Evolutionary conservation across 2,888 invertebrate genomes (phyloP).

Genomic region (Auanema sp.): DNA sequence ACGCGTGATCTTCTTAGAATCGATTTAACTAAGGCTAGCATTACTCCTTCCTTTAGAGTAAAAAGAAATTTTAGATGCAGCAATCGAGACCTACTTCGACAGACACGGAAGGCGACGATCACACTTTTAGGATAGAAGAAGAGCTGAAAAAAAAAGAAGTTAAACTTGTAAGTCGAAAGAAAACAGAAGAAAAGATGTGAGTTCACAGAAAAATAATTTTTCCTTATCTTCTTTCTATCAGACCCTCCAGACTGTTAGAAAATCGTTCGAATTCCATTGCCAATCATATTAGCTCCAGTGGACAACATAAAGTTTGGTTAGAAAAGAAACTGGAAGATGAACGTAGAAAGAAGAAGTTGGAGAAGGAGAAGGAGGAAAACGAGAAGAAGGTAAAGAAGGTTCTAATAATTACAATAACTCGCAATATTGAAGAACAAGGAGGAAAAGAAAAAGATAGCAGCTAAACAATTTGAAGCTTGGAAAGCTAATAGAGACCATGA

Average conservation of each 20-base stretch:
- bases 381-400: constrained; percentile 15
- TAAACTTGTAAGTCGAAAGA: too few relatives aligned
- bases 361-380: constrained; percentile 17
- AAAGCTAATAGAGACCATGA: constrained; percentile 23
- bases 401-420: not conserved
- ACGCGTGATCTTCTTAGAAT: not conserved
- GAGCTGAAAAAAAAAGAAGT: not conserved
- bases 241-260: too few relatives aligned
- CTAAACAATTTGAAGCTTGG: constrained; percentile 32
- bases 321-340: constrained; percentile 25
- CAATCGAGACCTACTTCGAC: not conserved
- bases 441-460: constrained; percentile 27
- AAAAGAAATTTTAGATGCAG: too few relatives aligned
- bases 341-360: constrained; percentile 14
- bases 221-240: not conserved
- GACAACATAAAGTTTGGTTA: constrained; percentile 31
- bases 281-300: constrained; percentile 6
- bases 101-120: constrained; percentile 1
- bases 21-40: not conserved
- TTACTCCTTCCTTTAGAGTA: not conserved
- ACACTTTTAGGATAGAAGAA: not conserved
- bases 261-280: too few relatives aligned
- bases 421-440: constrained; percentile 22
- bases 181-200: constrained; percentile 4
- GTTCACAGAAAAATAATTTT: constrained; percentile 16